Percentiles rank a stretch among this genome's conserved stretches.
Conservation (phyloP, 2,113 vertebrate species). For the Etheostoma spectabile region DNA sequence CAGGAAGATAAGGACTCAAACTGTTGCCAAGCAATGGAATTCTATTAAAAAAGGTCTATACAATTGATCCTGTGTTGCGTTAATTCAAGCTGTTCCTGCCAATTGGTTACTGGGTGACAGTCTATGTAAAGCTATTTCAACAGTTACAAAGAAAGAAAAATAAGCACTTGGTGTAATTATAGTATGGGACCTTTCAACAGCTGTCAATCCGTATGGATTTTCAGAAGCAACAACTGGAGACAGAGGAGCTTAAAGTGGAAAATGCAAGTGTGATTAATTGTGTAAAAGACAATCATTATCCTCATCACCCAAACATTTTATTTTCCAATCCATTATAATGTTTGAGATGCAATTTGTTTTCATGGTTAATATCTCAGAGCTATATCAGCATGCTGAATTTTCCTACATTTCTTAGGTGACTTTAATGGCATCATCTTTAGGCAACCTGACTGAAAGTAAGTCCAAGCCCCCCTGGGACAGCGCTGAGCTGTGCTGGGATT, state of each 20-base stretch:
- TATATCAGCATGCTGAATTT: not conserved
- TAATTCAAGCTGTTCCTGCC: no score
- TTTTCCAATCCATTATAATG: not conserved
- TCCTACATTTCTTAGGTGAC: not conserved
- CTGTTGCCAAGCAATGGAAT: no score
- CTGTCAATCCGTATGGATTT: not conserved
- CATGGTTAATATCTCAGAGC: not conserved
- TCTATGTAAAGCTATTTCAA: not conserved
- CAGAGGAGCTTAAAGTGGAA: not conserved
- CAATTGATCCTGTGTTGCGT: no score
- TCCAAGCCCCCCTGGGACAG: not conserved
- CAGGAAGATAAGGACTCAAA: no score
- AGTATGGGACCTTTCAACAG: not conserved
- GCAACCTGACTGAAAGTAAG: not conserved
- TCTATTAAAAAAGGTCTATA: no score
- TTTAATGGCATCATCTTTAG: not conserved
- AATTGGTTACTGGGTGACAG: no score
- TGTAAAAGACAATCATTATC: not conserved
- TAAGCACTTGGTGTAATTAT: constrained; percentile 1
- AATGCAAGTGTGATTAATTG: not conserved
- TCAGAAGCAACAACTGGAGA: not conserved
- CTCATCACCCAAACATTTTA: no score
- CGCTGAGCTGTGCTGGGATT: not conserved
- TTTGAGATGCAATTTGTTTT: not conserved
- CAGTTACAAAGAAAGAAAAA: not conserved